Conservation (phyloP, 1,140 invertebrate species). For the Mylabris phalerata region DNA sequence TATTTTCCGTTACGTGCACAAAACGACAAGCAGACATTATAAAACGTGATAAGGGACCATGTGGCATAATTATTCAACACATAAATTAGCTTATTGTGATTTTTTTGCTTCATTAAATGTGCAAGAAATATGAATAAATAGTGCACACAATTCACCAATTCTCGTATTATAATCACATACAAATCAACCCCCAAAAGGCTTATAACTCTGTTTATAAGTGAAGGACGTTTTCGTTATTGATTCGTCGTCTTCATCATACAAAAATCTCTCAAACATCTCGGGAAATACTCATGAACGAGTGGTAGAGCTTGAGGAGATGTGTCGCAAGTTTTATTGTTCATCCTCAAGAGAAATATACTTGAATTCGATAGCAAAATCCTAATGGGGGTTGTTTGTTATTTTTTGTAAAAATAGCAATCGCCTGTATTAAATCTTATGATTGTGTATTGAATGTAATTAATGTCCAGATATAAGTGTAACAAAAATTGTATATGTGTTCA, state of each 20-base stretch:
- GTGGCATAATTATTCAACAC: constrained; percentile 5
- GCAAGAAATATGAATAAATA: too few species aligned
- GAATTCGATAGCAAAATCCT: not conserved
- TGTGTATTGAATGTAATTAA: constrained; percentile 11
- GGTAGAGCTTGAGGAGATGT: too few species aligned
- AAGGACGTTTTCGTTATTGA: too few species aligned
- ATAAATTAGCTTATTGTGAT: constrained; percentile 8
- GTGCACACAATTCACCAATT: too few species aligned
- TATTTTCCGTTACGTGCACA: constrained; percentile 13
- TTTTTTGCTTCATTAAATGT: not conserved
- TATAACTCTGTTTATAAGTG: too few species aligned
- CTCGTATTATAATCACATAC: too few species aligned
- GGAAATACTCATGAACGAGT: too few species aligned
- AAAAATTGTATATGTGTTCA: constrained; percentile 14
- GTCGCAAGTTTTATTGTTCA: too few species aligned
- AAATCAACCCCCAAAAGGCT: too few species aligned
- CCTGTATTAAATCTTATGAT: constrained; percentile 7
- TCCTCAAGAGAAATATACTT: too few species aligned
- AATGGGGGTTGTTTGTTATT: not conserved
- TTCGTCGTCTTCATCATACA: too few species aligned
- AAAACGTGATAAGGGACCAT: constrained; percentile 30
- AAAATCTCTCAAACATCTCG: too few species aligned
- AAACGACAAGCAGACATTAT: constrained; percentile 6
- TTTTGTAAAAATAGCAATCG: not conserved
- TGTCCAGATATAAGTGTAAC: constrained; percentile 8